These are phyloP conservation scores for Leiothrix lutea DNA, from an alignment of 2,113 vertebrate genomes.

Conservation along the genomic window DNA sequence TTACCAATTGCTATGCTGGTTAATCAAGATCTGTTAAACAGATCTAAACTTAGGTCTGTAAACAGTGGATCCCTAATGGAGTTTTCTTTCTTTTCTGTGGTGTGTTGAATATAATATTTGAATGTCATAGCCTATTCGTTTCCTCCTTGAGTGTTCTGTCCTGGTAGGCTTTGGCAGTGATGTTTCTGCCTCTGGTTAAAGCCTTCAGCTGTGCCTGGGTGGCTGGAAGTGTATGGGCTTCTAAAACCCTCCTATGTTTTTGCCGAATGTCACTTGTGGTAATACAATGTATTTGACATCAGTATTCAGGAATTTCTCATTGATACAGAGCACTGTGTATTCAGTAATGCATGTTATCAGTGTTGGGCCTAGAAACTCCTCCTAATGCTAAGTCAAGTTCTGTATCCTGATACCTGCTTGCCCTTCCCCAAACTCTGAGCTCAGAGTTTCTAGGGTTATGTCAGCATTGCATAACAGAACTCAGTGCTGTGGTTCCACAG, in stretches of 20 bases:
- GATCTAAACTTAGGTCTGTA: neutral
- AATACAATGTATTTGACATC: neutral
- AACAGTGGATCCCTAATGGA: neutral
- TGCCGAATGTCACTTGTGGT: neutral
- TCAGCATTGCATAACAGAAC: neutral
- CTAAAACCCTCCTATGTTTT: neutral
- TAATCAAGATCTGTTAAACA: neutral
- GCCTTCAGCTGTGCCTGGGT: neutral
- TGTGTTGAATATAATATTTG: accelerated
- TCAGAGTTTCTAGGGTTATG: neutral
- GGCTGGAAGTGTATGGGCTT: neutral
- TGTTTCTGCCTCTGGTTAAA: neutral
- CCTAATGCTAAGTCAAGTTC: neutral
- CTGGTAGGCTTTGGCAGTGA: neutral
- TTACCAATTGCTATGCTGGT: neutral
- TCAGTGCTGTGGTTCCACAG: neutral
- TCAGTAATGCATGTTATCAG: accelerated
- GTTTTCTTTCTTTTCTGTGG: neutral
- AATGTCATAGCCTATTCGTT: neutral
- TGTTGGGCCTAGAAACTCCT: neutral
- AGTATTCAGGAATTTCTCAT: neutral
- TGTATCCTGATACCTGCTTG: neutral
- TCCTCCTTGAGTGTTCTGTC: neutral
- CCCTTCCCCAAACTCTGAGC: neutral
- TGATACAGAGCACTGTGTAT: neutral